A percentile compares a stretch with the other conserved stretches of the same genome.
Evolutionary conservation across 2,888 invertebrate genomes (phyloP).

Genomic region (Lathronympha strigana): DNA sequence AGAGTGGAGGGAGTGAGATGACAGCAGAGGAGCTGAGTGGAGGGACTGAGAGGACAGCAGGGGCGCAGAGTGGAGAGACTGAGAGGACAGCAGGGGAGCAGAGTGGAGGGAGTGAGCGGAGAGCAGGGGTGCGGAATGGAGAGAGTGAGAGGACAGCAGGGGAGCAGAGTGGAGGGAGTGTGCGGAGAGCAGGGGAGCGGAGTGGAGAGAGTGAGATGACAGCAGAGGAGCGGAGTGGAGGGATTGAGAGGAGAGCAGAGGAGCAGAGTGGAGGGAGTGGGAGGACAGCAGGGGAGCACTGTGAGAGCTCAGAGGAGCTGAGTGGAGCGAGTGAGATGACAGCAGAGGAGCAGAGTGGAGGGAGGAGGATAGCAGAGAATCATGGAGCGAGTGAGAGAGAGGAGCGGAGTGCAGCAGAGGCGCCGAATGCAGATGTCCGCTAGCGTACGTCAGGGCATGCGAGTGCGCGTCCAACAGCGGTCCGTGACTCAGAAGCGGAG

Average conservation of each 20-base stretch:
- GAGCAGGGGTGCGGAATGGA: slow-evolving; percentile 29
- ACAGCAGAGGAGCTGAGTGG: slow-evolving; percentile 43
- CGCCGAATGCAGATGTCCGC: slow-evolving; percentile 40
- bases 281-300: slow-evolving; percentile 43
- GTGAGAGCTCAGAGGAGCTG: slow-evolving; percentile 37
- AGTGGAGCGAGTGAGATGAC: slow-evolving; percentile 30
- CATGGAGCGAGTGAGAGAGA: slow-evolving; percentile 10
- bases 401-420: slow-evolving; percentile 16
- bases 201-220: slow-evolving; percentile 41
- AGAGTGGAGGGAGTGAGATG: slow-evolving; percentile 41
- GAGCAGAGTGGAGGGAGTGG: slow-evolving; percentile 33
- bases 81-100: slow-evolving; percentile 38
- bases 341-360: slow-evolving; percentile 10
- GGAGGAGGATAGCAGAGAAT: background rate
- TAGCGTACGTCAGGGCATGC: no score
- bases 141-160: slow-evolving; percentile 39
- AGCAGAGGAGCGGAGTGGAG: slow-evolving; percentile 43
- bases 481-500: slow-evolving; percentile 39
- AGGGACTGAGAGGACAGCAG: slow-evolving; percentile 38
- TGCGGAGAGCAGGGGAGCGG: slow-evolving; percentile 33
- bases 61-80: slow-evolving; percentile 41
- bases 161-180: slow-evolving; percentile 38
- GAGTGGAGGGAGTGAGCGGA: slow-evolving; percentile 33
- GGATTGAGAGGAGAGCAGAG: slow-evolving; percentile 29
- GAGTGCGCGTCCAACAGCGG: slow-evolving; percentile 22